A percentile compares a stretch with the other conserved stretches of the same genome.
phyloP scores from a whole-genome alignment of 2,888 invertebrate species.

The Acleris literana region DNA sequence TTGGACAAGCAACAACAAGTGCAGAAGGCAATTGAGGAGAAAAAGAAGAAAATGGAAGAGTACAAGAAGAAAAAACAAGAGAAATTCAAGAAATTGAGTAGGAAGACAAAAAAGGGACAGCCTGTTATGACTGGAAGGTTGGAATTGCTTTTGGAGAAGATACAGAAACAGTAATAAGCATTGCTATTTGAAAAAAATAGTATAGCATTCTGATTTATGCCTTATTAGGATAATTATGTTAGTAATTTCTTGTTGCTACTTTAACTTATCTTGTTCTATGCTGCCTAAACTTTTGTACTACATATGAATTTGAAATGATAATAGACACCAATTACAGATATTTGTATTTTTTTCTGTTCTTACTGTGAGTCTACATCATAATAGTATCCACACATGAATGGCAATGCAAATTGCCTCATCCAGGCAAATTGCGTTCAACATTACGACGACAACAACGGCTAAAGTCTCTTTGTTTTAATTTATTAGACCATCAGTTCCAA shows the following conservation, averaged over 20 bases:
- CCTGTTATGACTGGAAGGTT: slow-evolving; percentile 93
- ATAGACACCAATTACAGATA: background rate
- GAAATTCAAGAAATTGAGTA: slow-evolving; percentile 88
- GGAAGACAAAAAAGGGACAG: slow-evolving; percentile 92
- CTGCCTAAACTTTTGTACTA: too few species aligned
- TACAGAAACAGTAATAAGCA: slow-evolving; percentile 74
- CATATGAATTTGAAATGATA: too few species aligned
- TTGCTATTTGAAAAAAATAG: background rate
- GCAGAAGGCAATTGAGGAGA: slow-evolving; percentile 80
- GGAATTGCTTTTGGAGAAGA: slow-evolving; percentile 90
- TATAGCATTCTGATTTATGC: too few species aligned
- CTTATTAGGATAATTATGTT: too few species aligned
- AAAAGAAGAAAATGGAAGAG: slow-evolving; percentile 84
- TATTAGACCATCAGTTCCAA: slow-evolving; percentile 10
- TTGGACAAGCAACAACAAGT: slow-evolving; percentile 74
- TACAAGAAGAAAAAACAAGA: slow-evolving; percentile 88
- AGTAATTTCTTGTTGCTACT: too few species aligned
- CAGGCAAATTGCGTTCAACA: slow-evolving; percentile 14
- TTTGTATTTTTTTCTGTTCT: background rate
- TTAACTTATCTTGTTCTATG: too few species aligned
- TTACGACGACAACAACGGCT: background rate
- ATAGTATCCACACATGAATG: slow-evolving; percentile 13
- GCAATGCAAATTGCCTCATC: slow-evolving; percentile 19
- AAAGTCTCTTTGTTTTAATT: slow-evolving; percentile 16
- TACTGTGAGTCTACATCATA: background rate